Base-by-base conservation (phyloP, 2,113 vertebrate genomes). In the Sigmodon hispidus region DNA sequence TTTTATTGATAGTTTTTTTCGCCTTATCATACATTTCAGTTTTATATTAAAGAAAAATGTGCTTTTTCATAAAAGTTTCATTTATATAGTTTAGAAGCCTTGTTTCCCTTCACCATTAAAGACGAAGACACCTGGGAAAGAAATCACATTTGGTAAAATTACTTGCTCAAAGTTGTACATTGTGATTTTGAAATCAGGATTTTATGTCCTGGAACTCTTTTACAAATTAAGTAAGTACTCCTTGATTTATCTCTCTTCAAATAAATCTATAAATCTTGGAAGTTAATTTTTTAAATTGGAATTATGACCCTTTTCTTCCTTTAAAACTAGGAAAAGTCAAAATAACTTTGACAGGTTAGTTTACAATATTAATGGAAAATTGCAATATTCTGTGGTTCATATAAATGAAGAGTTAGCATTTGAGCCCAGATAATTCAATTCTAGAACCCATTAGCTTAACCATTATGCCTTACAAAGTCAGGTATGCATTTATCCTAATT, bases 281-380 rank as follows among this genome's bases (percentile, higher is more conserved):
- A 89, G 29, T 55, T 61, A 81, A 87, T 70, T 94, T 94, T 92
- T 59, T 50, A 85, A 89, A 73, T 94, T 87, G 59, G 10, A 94
- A 16, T 87, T 29, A 76, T 69, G 86, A 81, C 24, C 76, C 43
- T 61, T 10, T 55, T 61, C 0, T 22, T 92, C 22, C 40, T 81
- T 87, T 50, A 61, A 85, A 94, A 63, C 17, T 40, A 9, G 15
- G 4, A 8, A 55, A 79, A 75, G 94, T 52, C 40, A 88, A 69
- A 59, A 40, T 59, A 72, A 65, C 15, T 40, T 7, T 76, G 45
- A 7, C 29, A 50, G 24, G 40, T 77, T 65, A 77, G 34, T 50
- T 91, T 84, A 86, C 88, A 86, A 36, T 76, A 76, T 16, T 16
- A n/a, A 50, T 21, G n/a, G 31, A 77, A 12, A 81, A 70, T 63